Percentiles rank a stretch among this genome's conserved stretches.
Conservation (phyloP, 2,797 vertebrate species). For the Rhabdophis nuchalis region DNA sequence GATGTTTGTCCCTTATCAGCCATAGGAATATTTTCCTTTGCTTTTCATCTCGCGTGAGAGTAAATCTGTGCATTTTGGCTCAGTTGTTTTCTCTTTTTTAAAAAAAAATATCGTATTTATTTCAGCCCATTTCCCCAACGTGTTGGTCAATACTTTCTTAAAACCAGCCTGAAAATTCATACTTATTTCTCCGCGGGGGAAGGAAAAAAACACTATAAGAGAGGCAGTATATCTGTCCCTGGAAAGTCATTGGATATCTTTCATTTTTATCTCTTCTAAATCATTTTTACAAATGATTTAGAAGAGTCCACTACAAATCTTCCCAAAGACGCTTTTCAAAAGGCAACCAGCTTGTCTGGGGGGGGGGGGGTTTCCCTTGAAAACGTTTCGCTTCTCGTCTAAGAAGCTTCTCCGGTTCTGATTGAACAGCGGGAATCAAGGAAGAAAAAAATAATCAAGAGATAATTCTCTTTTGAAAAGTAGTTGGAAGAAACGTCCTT, state of each 20-base stretch:
- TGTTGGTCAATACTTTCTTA: not conserved
- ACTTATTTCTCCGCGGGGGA: not conserved
- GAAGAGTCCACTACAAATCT: not conserved
- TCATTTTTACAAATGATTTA: not conserved
- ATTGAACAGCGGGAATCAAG: not conserved
- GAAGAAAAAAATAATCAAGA: not conserved
- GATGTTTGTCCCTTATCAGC: conserved; percentile 4
- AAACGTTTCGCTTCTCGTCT: not conserved
- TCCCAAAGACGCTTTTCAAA: not conserved
- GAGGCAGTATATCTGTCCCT: not conserved
- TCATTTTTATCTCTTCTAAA: no score
- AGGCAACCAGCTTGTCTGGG: not conserved
- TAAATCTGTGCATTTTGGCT: not conserved
- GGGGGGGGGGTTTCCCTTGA: not conserved
- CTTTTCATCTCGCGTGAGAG: not conserved
- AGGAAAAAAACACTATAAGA: not conserved
- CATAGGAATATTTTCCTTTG: conserved; percentile 11
- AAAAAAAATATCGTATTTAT: conserved; percentile 18
- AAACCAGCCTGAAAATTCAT: not conserved
- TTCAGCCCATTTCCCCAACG: not conserved
- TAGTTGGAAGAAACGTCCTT: no score
- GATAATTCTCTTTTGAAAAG: not conserved
- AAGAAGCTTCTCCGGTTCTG: not conserved
- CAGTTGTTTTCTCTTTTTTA: not conserved
- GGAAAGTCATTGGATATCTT: not conserved